Evolutionary conservation across 1,140 invertebrate genomes (phyloP).

Genomic region (Bombus consobrinus): DNA sequence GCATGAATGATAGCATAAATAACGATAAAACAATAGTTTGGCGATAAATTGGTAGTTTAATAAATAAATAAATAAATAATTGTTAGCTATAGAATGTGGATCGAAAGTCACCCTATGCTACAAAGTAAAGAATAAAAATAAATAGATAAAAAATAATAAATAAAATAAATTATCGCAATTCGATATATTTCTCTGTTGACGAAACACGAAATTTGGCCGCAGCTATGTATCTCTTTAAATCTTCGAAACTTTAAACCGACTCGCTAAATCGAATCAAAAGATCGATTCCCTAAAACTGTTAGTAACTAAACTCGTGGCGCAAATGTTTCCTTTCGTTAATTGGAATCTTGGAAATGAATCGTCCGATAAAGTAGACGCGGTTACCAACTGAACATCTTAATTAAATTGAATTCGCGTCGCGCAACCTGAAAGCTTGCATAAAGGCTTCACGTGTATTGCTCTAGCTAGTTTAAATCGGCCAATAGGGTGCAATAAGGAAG

Average conservation of each 20-base stretch:
- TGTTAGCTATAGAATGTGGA: too few relatives aligned
- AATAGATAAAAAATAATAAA: too few relatives aligned
- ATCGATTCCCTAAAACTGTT: background rate
- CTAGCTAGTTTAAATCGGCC: background rate
- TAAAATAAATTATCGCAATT: too few relatives aligned
- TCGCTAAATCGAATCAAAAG: background rate
- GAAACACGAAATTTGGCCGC: too few relatives aligned
- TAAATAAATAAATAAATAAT: too few relatives aligned
- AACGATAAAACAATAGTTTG: too few relatives aligned
- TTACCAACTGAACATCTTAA: slow-evolving; percentile 30
- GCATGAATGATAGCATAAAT: too few relatives aligned
- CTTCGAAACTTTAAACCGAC: background rate
- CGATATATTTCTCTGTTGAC: background rate
- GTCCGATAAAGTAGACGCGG: slow-evolving; percentile 1
- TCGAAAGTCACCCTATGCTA: too few relatives aligned
- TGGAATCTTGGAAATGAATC: slow-evolving; percentile 1
- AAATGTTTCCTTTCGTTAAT: slow-evolving; percentile 7
- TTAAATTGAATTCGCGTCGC: slow-evolving; percentile 30
- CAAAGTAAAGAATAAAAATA: too few relatives aligned
- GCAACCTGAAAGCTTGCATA: slow-evolving; percentile 1
- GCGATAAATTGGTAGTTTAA: too few relatives aligned
- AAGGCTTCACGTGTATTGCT: background rate
- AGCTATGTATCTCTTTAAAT: too few relatives aligned
- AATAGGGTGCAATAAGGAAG: slow-evolving; percentile 2
- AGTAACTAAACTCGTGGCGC: background rate